Conservation (phyloP, 53 echinoderm and acorn worm species). For the Crossaster papposus region DNA sequence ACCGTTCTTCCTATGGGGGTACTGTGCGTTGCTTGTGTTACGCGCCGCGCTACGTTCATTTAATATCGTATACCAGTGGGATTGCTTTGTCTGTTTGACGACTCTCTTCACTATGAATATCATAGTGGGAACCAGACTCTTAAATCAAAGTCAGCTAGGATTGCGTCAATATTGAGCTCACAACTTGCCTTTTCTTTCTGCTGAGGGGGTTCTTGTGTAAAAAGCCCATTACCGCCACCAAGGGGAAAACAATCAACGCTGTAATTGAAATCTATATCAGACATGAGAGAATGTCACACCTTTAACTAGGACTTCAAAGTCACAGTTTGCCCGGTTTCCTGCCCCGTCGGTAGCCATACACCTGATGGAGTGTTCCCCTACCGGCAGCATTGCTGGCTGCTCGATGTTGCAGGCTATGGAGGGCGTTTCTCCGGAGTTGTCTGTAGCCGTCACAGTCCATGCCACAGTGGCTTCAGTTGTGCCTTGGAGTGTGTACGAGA, state of each 20-base stretch:
- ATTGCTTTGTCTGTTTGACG: no score
- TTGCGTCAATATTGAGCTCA: no score
- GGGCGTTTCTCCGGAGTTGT: constrained; percentile 68
- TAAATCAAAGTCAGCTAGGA: no score
- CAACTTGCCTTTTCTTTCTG: no score
- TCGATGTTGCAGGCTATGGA: constrained; percentile 51
- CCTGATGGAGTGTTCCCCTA: constrained; percentile 59
- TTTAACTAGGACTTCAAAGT: constrained; percentile 58
- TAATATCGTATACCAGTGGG: no score
- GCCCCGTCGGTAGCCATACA: constrained; percentile 64
- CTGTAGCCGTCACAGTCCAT: constrained; percentile 71
- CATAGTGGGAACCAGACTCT: no score
- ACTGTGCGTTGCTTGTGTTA: no score
- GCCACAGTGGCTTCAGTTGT: constrained; percentile 57
- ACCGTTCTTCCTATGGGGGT: no score
- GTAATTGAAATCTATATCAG: neutral
- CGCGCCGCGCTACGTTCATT: no score
- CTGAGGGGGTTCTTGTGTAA: no score
- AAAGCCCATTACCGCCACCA: no score
- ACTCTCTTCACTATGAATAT: no score
- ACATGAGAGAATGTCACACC: constrained; percentile 35
- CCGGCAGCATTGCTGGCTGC: constrained; percentile 14
- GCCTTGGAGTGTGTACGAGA: constrained; percentile 59
- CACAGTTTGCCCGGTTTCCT: constrained; percentile 62
- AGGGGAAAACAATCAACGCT: neutral